Base-by-base conservation (phyloP, 1,140 invertebrate genomes). In the Lethocerus indicus region DNA sequence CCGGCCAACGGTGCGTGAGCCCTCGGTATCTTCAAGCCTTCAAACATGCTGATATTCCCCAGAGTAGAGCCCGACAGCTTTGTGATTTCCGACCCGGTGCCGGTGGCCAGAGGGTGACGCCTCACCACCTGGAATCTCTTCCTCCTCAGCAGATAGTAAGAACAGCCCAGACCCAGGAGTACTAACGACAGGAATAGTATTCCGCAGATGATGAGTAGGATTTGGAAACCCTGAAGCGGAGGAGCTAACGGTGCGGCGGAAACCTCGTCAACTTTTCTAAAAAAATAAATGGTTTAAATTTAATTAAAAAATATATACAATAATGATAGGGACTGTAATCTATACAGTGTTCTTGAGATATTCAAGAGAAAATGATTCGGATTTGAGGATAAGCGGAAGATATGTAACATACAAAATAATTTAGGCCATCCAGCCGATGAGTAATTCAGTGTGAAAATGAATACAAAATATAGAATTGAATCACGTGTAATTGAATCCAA, bases 201-300 rank as follows among this genome's bases (percentile, higher is more conserved):
- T 13, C 85, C 86, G 64, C 88, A 92, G 55, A 94, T 88, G 51
- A 93, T 89, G 56, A 93, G 69, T 13, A 93, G 68, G 47, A 93
- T 85, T 60, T 93, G 87, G 47, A 89, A 82, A 46, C 87, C 87
- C 46, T 83, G 85, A 6, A 88, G 60, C 6, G 84, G 81, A 1
- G 81, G 76, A 58, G 75, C 69, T 25, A 79, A 46, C 26, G 72
- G 53, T 12, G 68, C 58, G 9, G 68, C 61, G 1, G 73, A 68
- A 12, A 67, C 65, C 32, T 26, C 37, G 2, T 47, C 45, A 13
- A 23, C 23, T 36, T 26, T 26, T 6, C 23, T 27, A 14, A 25
- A 5, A 7, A 40, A 40, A 18, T 9, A 9, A 40, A 40, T 18
- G 7, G 20, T 40, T 40, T 9, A 13, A 40, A 40, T 40, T 40